A percentile compares a stretch with the other conserved stretches of the same genome.
These are phyloP conservation scores for Polypedilum pembai DNA, from an alignment of 1,140 invertebrate species.

Conservation along the genomic window DNA sequence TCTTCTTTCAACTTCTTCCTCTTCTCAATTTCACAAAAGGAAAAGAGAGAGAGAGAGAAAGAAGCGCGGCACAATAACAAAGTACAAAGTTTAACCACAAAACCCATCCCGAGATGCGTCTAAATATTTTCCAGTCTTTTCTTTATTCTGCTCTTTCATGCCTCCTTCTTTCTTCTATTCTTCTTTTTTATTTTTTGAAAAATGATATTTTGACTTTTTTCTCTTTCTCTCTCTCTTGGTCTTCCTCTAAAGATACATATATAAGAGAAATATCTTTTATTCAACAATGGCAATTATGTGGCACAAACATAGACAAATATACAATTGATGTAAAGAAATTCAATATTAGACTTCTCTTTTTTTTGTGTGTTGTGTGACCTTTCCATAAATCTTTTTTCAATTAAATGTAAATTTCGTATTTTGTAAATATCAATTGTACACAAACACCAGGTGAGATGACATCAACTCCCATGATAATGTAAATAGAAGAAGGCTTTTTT, in stretches of 20 bases:
- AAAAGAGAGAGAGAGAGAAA: background rate
- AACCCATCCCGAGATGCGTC: constrained; percentile 12
- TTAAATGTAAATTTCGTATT: no score
- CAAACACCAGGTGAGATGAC: no score
- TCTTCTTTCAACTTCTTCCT: background rate
- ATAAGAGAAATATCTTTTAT: background rate
- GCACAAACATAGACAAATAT: background rate
- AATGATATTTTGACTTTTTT: constrained; percentile 27
- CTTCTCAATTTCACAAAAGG: background rate
- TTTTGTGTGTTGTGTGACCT: no score
- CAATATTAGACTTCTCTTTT: no score
- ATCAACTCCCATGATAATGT: no score
- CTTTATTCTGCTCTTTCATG: background rate
- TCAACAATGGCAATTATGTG: constrained; percentile 26
- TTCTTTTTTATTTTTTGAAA: background rate
- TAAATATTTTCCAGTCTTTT: constrained; percentile 16
- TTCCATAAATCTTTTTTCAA: no score
- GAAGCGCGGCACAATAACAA: background rate
- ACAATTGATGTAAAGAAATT: background rate
- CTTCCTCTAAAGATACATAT: no score
- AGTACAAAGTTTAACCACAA: constrained; percentile 13
- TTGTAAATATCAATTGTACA: no score
- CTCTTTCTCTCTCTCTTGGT: no score
- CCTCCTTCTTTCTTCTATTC: background rate
- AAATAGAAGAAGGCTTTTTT: no score